Percentiles rank a stretch among this genome's conserved stretches.
These are phyloP conservation scores for Rapana venosa DNA, from an alignment of 2,888 invertebrate genomes.

Conservation along the genomic window DNA sequence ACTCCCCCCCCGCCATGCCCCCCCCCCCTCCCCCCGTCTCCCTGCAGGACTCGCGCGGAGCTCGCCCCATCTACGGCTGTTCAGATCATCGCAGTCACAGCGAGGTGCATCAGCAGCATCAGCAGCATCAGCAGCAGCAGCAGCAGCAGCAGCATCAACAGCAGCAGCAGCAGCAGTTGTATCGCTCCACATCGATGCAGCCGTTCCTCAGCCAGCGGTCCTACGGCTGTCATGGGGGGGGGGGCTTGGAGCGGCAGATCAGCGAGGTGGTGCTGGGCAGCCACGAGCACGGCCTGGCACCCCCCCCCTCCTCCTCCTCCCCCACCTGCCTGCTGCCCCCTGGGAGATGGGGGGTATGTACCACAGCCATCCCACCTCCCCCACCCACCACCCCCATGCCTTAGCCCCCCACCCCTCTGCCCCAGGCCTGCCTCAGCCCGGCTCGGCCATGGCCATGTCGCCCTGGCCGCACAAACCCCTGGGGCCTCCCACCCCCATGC, in stretches of 20 bases:
- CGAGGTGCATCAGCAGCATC: not conserved
- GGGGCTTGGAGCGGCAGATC: constrained; percentile 27
- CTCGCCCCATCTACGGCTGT: not conserved
- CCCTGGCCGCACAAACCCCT: not conserved
- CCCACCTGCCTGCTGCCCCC: not conserved
- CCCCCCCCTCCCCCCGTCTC: not conserved
- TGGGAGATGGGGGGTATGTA: not conserved
- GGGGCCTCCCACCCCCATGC: not conserved
- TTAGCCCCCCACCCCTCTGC: not conserved
- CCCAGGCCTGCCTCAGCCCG: not conserved
- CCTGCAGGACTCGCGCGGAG: not conserved
- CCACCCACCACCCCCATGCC: not conserved
- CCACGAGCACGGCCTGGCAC: not conserved
- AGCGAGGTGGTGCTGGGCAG: constrained; percentile 26
- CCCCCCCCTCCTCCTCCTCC: not conserved
- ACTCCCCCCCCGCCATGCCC: constrained; percentile 2
- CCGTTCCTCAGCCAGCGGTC: not conserved
- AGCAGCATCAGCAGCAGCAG: not conserved
- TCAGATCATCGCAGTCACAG: not conserved
- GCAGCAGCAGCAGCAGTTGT: not conserved
- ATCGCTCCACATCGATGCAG: constrained; percentile 31
- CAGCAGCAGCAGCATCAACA: not conserved
- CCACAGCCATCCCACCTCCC: constrained; percentile 31
- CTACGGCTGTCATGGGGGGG: not conserved
- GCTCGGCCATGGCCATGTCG: not conserved